Evolutionary conservation across 2,888 invertebrate genomes (phyloP).

Genomic region (Hanleya hanleyi): DNA sequence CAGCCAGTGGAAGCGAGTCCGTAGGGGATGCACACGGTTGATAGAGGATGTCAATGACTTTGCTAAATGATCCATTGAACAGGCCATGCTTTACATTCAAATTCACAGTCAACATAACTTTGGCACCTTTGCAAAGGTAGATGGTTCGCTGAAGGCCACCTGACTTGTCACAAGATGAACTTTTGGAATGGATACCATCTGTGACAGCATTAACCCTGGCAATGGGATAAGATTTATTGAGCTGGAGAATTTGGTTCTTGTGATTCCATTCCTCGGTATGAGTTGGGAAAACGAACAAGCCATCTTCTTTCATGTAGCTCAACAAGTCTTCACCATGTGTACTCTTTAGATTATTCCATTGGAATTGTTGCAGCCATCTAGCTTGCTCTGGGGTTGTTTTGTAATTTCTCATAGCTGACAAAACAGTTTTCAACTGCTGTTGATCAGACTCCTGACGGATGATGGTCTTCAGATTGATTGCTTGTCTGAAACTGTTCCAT

Average conservation of each 20-base stretch:
- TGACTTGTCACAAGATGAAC: constrained; percentile 23
- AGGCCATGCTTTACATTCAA: too few relatives aligned
- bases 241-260: too few relatives aligned
- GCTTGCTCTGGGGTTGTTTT: too few relatives aligned
- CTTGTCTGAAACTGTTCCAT: background rate
- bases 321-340: constrained; percentile 26
- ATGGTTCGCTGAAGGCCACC: constrained; percentile 26
- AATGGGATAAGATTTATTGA: too few relatives aligned
- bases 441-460: too few relatives aligned
- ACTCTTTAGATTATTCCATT: background rate
- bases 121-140: too few relatives aligned
- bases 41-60: constrained; percentile 39
- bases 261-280: too few relatives aligned
- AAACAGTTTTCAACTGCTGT: background rate
- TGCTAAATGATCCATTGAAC: constrained; percentile 37
- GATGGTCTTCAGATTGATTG: background rate
- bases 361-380: background rate
- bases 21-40: too few relatives aligned
- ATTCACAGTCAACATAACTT: too few relatives aligned
- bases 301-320: constrained; percentile 2
- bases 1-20: too few relatives aligned
- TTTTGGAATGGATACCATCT: constrained; percentile 25
- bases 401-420: background rate
- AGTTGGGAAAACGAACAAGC: background rate
- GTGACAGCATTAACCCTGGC: constrained; percentile 18